Percentiles rank a stretch among this genome's conserved stretches.
Evolutionary conservation across 1,140 invertebrate genomes (phyloP).

Genomic region (Ooceraea biroi): DNA sequence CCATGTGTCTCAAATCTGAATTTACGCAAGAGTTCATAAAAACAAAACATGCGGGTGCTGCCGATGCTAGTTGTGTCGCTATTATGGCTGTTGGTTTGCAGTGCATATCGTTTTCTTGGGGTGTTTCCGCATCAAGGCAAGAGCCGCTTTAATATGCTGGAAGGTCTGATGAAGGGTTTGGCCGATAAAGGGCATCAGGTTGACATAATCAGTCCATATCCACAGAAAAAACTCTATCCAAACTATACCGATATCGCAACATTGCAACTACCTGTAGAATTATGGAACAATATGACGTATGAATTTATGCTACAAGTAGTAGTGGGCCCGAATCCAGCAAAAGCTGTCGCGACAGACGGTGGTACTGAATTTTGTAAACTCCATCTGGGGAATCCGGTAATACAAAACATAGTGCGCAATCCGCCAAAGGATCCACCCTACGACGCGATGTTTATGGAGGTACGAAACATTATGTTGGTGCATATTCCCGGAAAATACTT

Average conservation of each 20-base stretch:
- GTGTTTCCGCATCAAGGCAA: conserved; percentile 85
- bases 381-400: conserved; percentile 17
- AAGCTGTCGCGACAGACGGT: not conserved
- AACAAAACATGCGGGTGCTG: conserved; percentile 47
- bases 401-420: conserved; percentile 55
- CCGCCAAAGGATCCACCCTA: conserved; percentile 70
- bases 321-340: accelerated
- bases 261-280: not conserved
- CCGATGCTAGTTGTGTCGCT: not conserved
- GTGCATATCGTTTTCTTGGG: conserved; percentile 78
- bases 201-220: conserved; percentile 86
- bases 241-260: conserved; percentile 86
- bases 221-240: conserved; percentile 82
- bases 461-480: no score
- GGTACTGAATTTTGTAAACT: conserved; percentile 65
- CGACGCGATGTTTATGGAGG: conserved; percentile 72
- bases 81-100: conserved; percentile 27
- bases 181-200: conserved; percentile 87
- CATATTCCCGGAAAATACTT: no score
- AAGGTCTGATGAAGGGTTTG: conserved; percentile 86
- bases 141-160: conserved; percentile 88
- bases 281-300: conserved; percentile 76
- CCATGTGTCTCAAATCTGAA: not conserved
- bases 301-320: not conserved
- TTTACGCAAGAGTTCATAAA: not conserved